Evolutionary conservation across 2,113 vertebrate genomes (phyloP).

Genomic region (Leucoraja erinaceus): DNA sequence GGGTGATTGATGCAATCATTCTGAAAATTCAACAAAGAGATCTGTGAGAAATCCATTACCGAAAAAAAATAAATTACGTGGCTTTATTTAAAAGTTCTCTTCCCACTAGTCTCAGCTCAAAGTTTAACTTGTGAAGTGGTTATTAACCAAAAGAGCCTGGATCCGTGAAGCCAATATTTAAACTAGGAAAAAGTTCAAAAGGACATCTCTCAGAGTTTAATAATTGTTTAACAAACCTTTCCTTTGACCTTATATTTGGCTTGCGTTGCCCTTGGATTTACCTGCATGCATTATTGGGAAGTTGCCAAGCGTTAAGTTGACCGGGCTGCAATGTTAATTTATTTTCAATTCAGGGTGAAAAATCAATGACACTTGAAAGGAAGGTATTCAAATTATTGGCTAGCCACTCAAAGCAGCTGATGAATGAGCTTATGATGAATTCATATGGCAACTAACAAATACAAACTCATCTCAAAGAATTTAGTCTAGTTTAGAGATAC

Average conservation of each 20-base stretch:
- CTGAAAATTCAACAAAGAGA: not conserved
- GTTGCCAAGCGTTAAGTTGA: not conserved
- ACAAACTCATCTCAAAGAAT: too few species aligned
- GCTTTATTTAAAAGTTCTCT: not conserved
- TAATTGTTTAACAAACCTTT: not conserved
- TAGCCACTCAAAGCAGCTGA: too few species aligned
- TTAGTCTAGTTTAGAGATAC: too few species aligned
- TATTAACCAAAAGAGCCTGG: not conserved
- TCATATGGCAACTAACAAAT: too few species aligned
- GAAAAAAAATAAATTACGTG: too few species aligned
- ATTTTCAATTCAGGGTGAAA: not conserved
- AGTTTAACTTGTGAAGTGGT: not conserved
- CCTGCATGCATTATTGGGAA: not conserved
- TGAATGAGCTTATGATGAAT: too few species aligned
- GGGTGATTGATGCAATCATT: not conserved
- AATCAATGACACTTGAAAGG: not conserved
- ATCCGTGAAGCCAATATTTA: not conserved
- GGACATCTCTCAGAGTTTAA: not conserved
- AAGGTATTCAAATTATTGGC: too few species aligned
- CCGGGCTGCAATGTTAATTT: not conserved
- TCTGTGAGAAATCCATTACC: not conserved
- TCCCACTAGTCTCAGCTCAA: not conserved
- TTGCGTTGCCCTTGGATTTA: not conserved
- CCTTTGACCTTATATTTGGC: not conserved
- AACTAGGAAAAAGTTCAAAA: not conserved